These are phyloP conservation scores for Phoxinus dragarum DNA, from an alignment of 2,797 vertebrate species.

Conservation along the genomic window DNA sequence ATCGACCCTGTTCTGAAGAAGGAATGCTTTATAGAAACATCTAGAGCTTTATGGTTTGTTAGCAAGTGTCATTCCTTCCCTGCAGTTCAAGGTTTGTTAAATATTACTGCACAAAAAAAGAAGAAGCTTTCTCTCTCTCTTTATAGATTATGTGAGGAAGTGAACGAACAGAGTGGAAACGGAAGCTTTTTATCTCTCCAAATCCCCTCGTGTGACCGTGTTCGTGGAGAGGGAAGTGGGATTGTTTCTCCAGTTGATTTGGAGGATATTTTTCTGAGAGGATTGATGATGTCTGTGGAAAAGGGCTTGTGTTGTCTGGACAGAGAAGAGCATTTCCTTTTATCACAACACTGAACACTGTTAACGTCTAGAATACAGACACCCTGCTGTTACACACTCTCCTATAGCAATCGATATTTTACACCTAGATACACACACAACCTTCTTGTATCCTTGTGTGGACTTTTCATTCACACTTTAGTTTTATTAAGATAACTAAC, in stretches of 20 bases:
- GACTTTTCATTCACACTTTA: background rate
- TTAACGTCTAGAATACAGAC: background rate
- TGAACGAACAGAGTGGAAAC: slow-evolving; percentile 3
- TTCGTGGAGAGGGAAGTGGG: slow-evolving; percentile 53
- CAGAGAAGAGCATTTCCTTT: slow-evolving; percentile 61
- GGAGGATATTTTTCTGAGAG: slow-evolving; percentile 66
- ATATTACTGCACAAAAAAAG: background rate
- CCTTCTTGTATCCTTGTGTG: background rate
- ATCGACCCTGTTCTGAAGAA: slow-evolving; percentile 1
- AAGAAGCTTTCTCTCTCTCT: background rate
- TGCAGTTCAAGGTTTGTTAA: slow-evolving; percentile 36
- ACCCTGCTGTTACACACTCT: background rate
- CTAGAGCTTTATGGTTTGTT: slow-evolving; percentile 24
- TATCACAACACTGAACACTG: slow-evolving; percentile 25
- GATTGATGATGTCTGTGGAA: slow-evolving; percentile 61
- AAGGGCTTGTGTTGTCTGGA: slow-evolving; percentile 60
- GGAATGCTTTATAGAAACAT: slow-evolving; percentile 12
- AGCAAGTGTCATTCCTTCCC: slow-evolving; percentile 8
- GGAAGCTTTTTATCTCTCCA: slow-evolving; percentile 38
- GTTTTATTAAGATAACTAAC: background rate
- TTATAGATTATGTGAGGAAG: slow-evolving; percentile 19
- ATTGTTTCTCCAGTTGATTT: slow-evolving; percentile 69
- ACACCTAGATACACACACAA: background rate
- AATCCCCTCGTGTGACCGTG: slow-evolving; percentile 5
- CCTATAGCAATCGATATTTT: background rate